These are phyloP conservation scores for Sylvilagus bachmani DNA, from an alignment of 2,113 vertebrate genomes.

Conservation along the genomic window DNA sequence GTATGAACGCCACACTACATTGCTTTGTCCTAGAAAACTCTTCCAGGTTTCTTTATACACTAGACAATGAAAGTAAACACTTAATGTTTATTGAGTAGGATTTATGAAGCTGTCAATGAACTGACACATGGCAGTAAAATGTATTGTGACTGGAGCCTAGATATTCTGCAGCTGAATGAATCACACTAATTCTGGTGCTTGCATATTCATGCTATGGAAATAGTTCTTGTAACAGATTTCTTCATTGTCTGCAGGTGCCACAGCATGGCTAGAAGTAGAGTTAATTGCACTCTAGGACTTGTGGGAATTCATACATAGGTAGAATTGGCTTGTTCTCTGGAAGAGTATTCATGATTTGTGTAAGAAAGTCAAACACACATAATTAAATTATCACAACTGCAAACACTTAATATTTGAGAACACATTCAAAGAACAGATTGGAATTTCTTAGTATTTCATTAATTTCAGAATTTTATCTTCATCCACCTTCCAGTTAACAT, in stretches of 20 bases:
- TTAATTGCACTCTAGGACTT: constrained; percentile 78
- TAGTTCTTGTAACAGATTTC: constrained; percentile 79
- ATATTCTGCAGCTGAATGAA: constrained; percentile 76
- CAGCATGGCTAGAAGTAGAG: constrained; percentile 75
- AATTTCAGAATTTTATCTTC: constrained; percentile 23
- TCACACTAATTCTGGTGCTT: constrained; percentile 78
- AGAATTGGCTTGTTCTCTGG: constrained; percentile 72
- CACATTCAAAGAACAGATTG: constrained; percentile 18
- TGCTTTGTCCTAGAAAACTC: constrained; percentile 36
- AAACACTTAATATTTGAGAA: constrained; percentile 72
- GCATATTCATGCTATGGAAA: constrained; percentile 83
- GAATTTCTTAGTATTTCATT: background rate
- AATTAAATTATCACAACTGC: constrained; percentile 79
- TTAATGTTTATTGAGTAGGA: constrained; percentile 71
- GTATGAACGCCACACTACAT: constrained; percentile 18
- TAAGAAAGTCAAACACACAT: constrained; percentile 69
- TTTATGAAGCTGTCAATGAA: constrained; percentile 80
- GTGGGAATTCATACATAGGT: constrained; percentile 70
- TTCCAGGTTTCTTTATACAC: constrained; percentile 17
- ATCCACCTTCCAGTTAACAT: constrained; percentile 33
- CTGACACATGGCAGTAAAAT: constrained; percentile 74
- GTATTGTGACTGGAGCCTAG: constrained; percentile 64
- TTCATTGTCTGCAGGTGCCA: constrained; percentile 82
- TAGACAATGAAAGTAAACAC: constrained; percentile 64
- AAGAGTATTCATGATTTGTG: constrained; percentile 68